Percentiles rank a stretch among this genome's conserved stretches.
Conservation (phyloP, 2,888 invertebrate genomes). For the Leptarthrus brevirostris region DNA sequence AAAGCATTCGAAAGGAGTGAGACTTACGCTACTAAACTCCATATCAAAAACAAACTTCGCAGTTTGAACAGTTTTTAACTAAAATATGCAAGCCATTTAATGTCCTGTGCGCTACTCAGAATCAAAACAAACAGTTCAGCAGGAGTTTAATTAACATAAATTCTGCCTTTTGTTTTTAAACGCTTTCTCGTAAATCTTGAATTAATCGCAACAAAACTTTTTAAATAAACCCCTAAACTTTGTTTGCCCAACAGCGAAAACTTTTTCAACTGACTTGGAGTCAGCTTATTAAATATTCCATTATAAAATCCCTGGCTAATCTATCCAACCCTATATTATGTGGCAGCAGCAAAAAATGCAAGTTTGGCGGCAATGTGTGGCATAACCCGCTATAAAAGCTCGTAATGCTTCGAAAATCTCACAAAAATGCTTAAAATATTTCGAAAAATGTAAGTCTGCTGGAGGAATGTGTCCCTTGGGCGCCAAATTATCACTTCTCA, state of each 20-base stretch:
- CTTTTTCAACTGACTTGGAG: background rate
- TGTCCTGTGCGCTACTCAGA: no score
- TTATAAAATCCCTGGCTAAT: conserved; percentile 21
- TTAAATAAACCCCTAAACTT: conserved; percentile 2
- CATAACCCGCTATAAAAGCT: no score
- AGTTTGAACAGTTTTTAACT: no score
- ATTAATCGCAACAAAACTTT: conserved; percentile 10
- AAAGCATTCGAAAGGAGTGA: no score
- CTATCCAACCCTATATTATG: background rate
- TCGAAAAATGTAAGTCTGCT: background rate
- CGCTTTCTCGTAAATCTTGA: no score
- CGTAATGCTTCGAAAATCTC: background rate
- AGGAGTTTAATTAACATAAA: no score
- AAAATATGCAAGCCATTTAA: no score
- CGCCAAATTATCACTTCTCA: conserved; percentile 27
- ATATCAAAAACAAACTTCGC: no score
- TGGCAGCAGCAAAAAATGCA: background rate
- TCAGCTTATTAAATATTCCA: conserved; percentile 33
- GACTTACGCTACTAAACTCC: no score
- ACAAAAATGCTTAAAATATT: background rate
- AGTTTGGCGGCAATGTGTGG: background rate
- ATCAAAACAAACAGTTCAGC: no score
- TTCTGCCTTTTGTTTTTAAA: no score
- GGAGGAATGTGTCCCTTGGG: background rate
- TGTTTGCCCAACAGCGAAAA: no score